Base-by-base conservation (phyloP, 2,888 invertebrate species). In the Hylaea fasciaria region DNA sequence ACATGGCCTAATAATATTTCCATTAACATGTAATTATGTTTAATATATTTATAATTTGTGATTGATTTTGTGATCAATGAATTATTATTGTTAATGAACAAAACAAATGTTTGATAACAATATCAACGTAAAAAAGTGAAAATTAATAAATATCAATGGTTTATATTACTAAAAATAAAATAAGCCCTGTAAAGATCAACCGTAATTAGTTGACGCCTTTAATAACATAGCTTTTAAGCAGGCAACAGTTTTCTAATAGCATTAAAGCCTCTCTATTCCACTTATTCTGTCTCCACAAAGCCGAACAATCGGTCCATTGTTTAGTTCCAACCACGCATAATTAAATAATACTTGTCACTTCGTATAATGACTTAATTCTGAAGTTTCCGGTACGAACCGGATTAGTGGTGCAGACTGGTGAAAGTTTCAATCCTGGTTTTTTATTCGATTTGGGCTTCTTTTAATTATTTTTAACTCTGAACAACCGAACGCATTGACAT, bases 261-360 rank as follows among this genome's bases (percentile, higher is more conserved):
- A n/a, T n/a, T 37, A 37, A 37, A 37, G n/a, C 49, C 37, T 17
- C 45, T 59, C 40, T 40, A 54, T 14, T 45, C 16, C 37, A 54
- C 45, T 50, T 46, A 57, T 73, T 44, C 46, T 45, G 62, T 63
- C 57, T 67, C 70, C 69, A 72, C 73, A 68, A 68, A 73, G 64
- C 71, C 72, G 74, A 82, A 85, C 83, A 83, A 84, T 82, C 77
- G 78, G 49, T 56, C 80, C 78, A 84, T 85, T 85, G 85, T 85
- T 75, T 81, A 72, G 73, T 74, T 71, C 71, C 74, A 68, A 72
- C 73, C 81, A 75, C 75, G 80, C 83, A 83, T 85, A 78, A 84
- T 84, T 83, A 80, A 80, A 78, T 82, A 79, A 77, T 78, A 77
- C 75, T 76, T 75, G 72, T 78, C 76, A 71, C 78, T 78, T 74